phyloP scores from a whole-genome alignment of 2,797 vertebrate species.

The Eupleurogrammus muticus region DNA sequence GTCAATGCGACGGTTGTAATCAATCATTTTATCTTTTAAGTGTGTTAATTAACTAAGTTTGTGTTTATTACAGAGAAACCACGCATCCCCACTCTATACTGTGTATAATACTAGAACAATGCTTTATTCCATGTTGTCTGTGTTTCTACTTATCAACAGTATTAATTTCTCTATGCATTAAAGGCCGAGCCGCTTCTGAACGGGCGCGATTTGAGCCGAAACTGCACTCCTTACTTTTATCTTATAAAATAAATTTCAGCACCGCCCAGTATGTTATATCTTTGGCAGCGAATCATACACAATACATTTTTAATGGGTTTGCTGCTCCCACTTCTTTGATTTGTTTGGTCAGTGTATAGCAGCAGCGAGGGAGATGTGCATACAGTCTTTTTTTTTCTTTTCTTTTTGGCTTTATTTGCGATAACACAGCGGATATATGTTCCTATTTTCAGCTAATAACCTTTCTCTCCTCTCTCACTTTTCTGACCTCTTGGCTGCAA shows the following conservation, averaged over 20 bases:
- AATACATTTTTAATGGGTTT: constrained; percentile 25
- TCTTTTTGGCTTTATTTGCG: too few relatives aligned
- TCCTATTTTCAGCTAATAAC: constrained; percentile 1
- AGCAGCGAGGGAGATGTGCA: background rate
- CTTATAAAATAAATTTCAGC: constrained; percentile 4
- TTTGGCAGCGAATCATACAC: background rate
- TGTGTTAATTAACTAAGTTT: constrained; percentile 9
- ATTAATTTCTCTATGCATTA: too few relatives aligned
- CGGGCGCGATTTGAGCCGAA: too few relatives aligned
- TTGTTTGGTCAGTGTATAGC: constrained; percentile 5
- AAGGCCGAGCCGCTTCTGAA: too few relatives aligned
- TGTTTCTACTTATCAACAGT: too few relatives aligned
- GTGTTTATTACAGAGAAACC: constrained; percentile 16
- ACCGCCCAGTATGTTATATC: constrained; percentile 1
- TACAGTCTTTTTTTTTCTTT: background rate
- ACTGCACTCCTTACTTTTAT: constrained; percentile 14
- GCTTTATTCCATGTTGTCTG: too few relatives aligned
- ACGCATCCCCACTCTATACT: too few relatives aligned
- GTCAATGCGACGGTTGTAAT: background rate
- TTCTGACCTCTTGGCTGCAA: constrained; percentile 35
- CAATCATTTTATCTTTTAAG: background rate
- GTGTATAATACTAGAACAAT: too few relatives aligned
- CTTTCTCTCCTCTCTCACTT: constrained; percentile 18
- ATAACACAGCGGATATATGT: constrained; percentile 4
- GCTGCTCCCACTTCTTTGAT: background rate